Conservation (phyloP, 2,113 vertebrate species). For the Ochotona curzoniae region DNA sequence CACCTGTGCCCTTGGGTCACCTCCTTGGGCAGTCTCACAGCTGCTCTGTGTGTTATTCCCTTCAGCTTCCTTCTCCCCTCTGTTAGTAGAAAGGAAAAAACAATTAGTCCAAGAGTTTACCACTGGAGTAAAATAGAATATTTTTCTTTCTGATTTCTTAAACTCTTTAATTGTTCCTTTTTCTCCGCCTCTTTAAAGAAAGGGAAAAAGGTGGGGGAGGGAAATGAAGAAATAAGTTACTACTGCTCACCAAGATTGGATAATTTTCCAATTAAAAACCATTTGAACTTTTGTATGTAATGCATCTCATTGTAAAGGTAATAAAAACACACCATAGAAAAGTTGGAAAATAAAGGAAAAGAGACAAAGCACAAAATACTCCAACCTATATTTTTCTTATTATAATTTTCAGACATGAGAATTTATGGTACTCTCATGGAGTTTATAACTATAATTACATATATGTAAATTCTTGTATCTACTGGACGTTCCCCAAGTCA, state of each 20-base stretch:
- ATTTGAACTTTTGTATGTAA: constrained; percentile 6
- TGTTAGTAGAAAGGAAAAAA: constrained; percentile 23
- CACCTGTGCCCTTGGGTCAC: neutral
- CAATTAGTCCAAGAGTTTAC: neutral
- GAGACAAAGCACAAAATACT: neutral
- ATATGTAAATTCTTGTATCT: no score
- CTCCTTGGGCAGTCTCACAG: neutral
- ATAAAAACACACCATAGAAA: constrained; percentile 23
- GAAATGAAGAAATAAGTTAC: neutral
- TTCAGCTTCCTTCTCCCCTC: neutral
- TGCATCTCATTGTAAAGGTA: constrained; percentile 11
- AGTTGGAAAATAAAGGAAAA: neutral
- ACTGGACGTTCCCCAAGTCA: no score
- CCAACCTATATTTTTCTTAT: neutral
- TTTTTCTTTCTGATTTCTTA: neutral
- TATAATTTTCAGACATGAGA: neutral
- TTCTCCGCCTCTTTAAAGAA: neutral
- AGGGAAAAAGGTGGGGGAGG: neutral
- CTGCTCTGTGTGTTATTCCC: neutral
- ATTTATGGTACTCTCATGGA: neutral
- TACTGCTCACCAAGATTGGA: neutral
- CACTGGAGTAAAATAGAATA: neutral
- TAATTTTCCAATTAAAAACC: constrained; percentile 11
- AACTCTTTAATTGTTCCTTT: neutral
- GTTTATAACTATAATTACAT: constrained; percentile 19